Base-by-base conservation (phyloP, 1,140 invertebrate species). In the Aphidius ervi region DNA sequence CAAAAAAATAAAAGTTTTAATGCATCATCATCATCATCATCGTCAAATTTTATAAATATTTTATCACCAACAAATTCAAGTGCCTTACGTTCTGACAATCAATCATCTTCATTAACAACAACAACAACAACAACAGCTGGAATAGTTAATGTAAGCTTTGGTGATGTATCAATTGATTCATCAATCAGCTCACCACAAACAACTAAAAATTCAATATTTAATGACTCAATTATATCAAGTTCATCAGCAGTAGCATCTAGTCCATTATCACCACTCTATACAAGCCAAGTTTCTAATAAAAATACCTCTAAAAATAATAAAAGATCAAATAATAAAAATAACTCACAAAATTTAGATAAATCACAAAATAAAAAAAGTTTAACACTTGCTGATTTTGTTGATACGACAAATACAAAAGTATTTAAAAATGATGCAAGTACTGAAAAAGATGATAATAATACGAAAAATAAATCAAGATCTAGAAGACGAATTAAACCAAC, bases 401-500 rank as follows among this genome's bases (percentile, higher is more conserved):
- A 45, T 7, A 46, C 59, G 6, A 65, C 71, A n/a, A 45, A 45
- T 43, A 46, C 31, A 43, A 64, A 42, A 8, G 58, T 55, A 57
- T 50, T 66, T n/a, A 61, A 62, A 10, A 63, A 65, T 56, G 67
- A 67, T 46, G 56, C 46, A 6, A 66, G 67, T 58, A 63, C 64
- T 7, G 53, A 66, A 59, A 66, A 65, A 56, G 63, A 64, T 58
- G 49, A 60, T n/a, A 68, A 66, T 50, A 31, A 31, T 31, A 3
- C 2, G 2, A 31, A 31, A 31, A 31, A 31, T 31, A 31, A 31
- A 31, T 31, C 23, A 31, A 62, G 58, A 43, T 67, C 65, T 31
- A 71, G 63, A 49, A 65, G 70, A 49, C 67, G 73, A 57, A 74
- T 76, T 9, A 76, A 76, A 37, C 74, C 74, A 46, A 76, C 74